These are phyloP conservation scores for Alosa sapidissima DNA, from an alignment of 2,797 vertebrate genomes.

Conservation along the genomic window DNA sequence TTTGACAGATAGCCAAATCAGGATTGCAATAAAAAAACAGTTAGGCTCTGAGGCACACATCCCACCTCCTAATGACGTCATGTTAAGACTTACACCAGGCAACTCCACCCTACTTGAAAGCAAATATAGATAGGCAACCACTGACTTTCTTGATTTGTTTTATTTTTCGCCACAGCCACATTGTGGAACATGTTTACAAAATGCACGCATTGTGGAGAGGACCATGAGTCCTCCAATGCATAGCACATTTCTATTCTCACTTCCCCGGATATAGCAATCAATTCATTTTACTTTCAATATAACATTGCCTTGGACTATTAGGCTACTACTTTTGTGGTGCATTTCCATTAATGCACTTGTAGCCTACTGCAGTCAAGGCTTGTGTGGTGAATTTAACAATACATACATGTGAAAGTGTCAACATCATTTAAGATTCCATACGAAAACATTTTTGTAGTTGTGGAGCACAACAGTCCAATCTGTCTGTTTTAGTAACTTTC, in stretches of 20 bases:
- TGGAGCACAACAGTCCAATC: not conserved
- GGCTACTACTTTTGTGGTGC: not conserved
- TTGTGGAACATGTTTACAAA: conserved; percentile 71
- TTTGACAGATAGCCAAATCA: no score
- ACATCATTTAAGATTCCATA: not conserved
- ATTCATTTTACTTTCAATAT: not conserved
- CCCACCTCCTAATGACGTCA: not conserved
- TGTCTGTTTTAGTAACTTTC: not conserved
- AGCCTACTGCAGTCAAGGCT: not conserved
- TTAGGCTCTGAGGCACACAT: not conserved
- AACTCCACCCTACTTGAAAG: not conserved
- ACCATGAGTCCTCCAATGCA: not conserved
- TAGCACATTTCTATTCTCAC: not conserved
- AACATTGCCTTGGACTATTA: not conserved
- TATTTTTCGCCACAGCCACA: conserved; percentile 65
- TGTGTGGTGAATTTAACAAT: not conserved
- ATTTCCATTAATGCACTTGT: not conserved
- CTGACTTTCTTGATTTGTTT: conserved; percentile 52
- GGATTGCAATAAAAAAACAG: no score
- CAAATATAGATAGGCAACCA: not conserved
- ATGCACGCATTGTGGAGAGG: conserved; percentile 37
- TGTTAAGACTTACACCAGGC: not conserved
- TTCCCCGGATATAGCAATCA: not conserved
- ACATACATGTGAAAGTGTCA: not conserved
- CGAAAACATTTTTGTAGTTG: not conserved